Percentiles rank a stretch among this genome's conserved stretches.
Evolutionary conservation across 92 coral and sea anemone genomes (phyloP).

Genomic region (Isaurus tuberculatus): DNA sequence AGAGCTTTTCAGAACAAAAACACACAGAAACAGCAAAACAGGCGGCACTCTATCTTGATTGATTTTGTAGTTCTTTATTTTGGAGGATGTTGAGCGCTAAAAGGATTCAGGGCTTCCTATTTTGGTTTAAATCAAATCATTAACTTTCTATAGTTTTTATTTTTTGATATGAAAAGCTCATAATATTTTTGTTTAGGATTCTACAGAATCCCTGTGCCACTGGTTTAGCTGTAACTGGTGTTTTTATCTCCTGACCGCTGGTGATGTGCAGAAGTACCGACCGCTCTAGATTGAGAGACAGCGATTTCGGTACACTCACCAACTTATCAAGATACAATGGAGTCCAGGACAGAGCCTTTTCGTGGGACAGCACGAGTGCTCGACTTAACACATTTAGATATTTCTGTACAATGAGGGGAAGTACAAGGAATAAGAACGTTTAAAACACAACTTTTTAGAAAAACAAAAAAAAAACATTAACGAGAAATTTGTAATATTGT

Average conservation of each 20-base stretch:
- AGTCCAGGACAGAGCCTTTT: slow-evolving; percentile 54
- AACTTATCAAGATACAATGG: slow-evolving; percentile 74
- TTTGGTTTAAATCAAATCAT: neutral
- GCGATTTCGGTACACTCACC: slow-evolving; percentile 60
- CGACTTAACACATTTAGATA: slow-evolving; percentile 95
- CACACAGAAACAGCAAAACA: slow-evolving; percentile 23
- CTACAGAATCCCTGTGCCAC: neutral
- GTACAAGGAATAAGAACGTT: slow-evolving; percentile 26
- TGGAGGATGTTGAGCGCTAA: neutral
- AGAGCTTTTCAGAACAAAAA: slow-evolving; percentile 49
- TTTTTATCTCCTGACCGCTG: slow-evolving; percentile 41
- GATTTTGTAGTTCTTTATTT: neutral
- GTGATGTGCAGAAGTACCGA: slow-evolving; percentile 49
- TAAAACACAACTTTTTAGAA: neutral
- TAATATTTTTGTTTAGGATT: neutral
- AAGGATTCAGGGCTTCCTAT: neutral
- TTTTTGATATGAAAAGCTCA: neutral
- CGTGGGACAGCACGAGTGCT: slow-evolving; percentile 73
- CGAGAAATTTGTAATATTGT: neutral
- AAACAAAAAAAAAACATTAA: neutral
- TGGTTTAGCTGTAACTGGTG: slow-evolving; percentile 36
- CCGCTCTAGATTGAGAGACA: slow-evolving; percentile 36
- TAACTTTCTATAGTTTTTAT: neutral
- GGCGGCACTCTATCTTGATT: neutral
- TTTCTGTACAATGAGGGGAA: slow-evolving; percentile 61